Evolutionary conservation across 2,888 invertebrate genomes (phyloP).

Genomic region (Neocrepidodera transversa): DNA sequence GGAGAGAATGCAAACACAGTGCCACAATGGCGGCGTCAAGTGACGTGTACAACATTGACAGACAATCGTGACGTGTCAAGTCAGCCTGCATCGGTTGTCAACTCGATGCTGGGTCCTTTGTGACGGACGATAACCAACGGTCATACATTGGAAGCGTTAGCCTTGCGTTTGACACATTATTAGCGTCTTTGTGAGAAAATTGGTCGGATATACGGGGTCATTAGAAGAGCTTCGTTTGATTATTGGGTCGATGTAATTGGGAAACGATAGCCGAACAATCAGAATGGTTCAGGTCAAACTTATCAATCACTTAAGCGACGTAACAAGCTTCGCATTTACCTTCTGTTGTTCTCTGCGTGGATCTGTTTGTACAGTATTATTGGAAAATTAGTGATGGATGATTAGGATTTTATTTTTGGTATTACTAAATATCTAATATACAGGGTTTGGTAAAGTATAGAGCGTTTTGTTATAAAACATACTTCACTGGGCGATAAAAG

Average conservation of each 20-base stretch:
- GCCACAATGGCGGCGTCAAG: slow-evolving; percentile 54
- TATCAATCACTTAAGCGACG: too few species aligned
- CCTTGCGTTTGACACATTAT: slow-evolving; percentile 54
- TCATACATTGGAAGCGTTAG: slow-evolving; percentile 53
- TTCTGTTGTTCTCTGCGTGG: too few species aligned
- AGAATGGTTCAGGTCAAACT: too few species aligned
- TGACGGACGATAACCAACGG: slow-evolving; percentile 52
- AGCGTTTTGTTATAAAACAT: too few species aligned
- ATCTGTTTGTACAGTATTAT: too few species aligned
- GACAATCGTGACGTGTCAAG: slow-evolving; percentile 54
- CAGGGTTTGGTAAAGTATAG: too few species aligned
- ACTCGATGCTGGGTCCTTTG: slow-evolving; percentile 51
- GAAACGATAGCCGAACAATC: slow-evolving; percentile 25
- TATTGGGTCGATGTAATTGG: slow-evolving; percentile 27
- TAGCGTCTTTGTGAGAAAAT: slow-evolving; percentile 37
- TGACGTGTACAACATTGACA: slow-evolving; percentile 55
- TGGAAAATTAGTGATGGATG: too few species aligned
- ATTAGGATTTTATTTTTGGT: too few species aligned
- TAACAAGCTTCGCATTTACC: too few species aligned
- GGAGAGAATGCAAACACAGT: slow-evolving; percentile 46
- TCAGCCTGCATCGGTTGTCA: slow-evolving; percentile 53
- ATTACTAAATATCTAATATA: too few species aligned
- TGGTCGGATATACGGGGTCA: slow-evolving; percentile 20
- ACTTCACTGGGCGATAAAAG: too few species aligned
- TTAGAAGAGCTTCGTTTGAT: slow-evolving; percentile 28